phyloP scores from a whole-genome alignment of 2,797 vertebrate species.

The Hemibagrus guttatus region DNA sequence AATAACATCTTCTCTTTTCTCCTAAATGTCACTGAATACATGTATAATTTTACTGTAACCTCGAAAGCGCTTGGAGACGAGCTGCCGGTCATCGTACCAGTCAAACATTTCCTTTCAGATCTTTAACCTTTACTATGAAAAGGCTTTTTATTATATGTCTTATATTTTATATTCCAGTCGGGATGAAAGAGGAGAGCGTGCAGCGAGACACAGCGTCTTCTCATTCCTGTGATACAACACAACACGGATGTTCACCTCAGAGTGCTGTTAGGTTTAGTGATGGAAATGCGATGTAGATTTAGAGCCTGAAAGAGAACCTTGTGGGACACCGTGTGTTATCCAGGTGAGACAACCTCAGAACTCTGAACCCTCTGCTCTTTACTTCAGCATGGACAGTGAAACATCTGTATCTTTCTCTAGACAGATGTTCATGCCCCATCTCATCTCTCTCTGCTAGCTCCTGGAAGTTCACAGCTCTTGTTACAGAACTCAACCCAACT shows the following conservation, averaged over 20 bases:
- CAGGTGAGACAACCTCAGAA: background rate
- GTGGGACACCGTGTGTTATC: background rate
- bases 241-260: background rate
- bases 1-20: conserved; percentile 50
- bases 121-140: conserved; percentile 46
- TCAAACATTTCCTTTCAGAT: conserved; percentile 46
- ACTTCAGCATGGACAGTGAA: background rate
- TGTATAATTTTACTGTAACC: conserved; percentile 51
- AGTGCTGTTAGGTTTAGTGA: background rate
- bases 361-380: background rate
- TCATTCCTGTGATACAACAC: background rate
- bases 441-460: background rate
- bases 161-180: background rate
- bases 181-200: background rate
- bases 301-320: background rate
- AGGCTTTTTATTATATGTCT: background rate
- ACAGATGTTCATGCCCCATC: background rate
- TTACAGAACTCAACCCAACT: background rate
- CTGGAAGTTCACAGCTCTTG: background rate
- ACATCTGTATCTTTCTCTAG: background rate
- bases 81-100: conserved; percentile 36
- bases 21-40: conserved; percentile 57
- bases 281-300: background rate
- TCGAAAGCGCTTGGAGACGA: conserved; percentile 24
- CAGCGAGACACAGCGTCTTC: background rate